Base-by-base conservation (phyloP, 2,888 invertebrate species). In the Sesamia inferens region DNA sequence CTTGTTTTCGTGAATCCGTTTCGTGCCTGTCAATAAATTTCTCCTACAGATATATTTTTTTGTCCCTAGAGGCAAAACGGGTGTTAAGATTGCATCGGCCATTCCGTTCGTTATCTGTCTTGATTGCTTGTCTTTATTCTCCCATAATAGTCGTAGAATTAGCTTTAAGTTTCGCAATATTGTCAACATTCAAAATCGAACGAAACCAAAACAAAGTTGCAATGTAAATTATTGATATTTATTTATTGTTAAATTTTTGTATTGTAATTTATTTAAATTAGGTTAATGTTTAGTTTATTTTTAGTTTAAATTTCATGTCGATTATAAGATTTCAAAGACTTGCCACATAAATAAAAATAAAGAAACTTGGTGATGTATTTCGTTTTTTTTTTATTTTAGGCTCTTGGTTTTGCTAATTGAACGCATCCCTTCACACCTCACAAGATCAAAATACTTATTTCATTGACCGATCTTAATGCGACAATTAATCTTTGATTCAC, bases 141-240 rank as follows among this genome's bases (percentile, higher is more conserved):
- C 57, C 57, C 39, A 67, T 58, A 55, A 59, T 70, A 75, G 67
- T 69, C 19, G 31, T 79, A 77, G 59, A 64, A 68, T 42, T 61
- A 71, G 61, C 51, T 48, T 48, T 72, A 79, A 65, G 71, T 64
- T 61, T 24, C 47, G 51, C 42, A 78, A 76, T 76, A 76, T 82
- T 77, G 76, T 76, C 74, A 84, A 83, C 68, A 77, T 79, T 79
- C 62, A 76, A 76, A 68, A 82, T 86, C 86, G 71, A 92, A 90
- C 89, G 88, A 94, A 91, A 92, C 94, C 95, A 94, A 95, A 95
- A 91, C 87, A 77, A 91, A 91, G 89, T 89, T 92, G 92, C 91
- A 93, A 93, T 94, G 89, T 93, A 68, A 74, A 86, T 76, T 83
- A 76, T 77, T 80, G 83, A 82, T 88, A 85, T 88, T 88, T 85